Base-by-base conservation (phyloP, 2,113 vertebrate genomes). In the Phylloscopus trochiloides region DNA sequence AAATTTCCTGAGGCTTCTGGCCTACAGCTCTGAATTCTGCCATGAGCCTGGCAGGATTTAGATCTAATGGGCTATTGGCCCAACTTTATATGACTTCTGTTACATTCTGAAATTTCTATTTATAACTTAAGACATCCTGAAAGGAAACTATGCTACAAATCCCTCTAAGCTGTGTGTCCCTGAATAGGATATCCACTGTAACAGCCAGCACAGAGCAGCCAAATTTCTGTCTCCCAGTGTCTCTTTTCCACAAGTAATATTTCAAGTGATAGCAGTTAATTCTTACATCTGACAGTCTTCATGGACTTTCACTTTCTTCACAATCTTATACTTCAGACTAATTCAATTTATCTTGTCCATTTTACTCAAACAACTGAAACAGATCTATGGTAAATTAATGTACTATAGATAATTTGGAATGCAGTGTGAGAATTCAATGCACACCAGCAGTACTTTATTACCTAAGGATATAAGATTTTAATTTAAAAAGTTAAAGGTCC, bases 401-500 rank as follows among this genome's bases (percentile, higher is more conserved):
- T 96, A 89, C 82, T 97, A 94, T 90, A 94, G 91, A 92, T 97
- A 97, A 98, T 97, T 96, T 90, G 82, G 82, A 97, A 97, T 95
- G 93, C 93, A 94, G 86, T 94, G 73, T 91, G 95, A 98, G 97
- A 96, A 97, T 90, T 96, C 95, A 95, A 79, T 96, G 94, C 86
- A 92, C 78, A 91, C 82, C 87, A 96, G 86, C 63, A 81, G 57
- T 95, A 84, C 94, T 96, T 95, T 95, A 97, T 97, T 94, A 95
- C 93, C 96, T 96, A 93, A 96, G 96, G 97, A 97, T 90, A 97
- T 95, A 97, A 97, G 95, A 96, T 97, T 97, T 97, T 98, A 98
- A 98, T 98, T 98, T 92, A 96, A 97, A 96, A 98, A 98, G 94
- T 97, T 97, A 98, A 98, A 61, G 91, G 97, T 97, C 93, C 96